Conservation (phyloP, 2,113 vertebrate genomes). For the Labeo rohita region DNA sequence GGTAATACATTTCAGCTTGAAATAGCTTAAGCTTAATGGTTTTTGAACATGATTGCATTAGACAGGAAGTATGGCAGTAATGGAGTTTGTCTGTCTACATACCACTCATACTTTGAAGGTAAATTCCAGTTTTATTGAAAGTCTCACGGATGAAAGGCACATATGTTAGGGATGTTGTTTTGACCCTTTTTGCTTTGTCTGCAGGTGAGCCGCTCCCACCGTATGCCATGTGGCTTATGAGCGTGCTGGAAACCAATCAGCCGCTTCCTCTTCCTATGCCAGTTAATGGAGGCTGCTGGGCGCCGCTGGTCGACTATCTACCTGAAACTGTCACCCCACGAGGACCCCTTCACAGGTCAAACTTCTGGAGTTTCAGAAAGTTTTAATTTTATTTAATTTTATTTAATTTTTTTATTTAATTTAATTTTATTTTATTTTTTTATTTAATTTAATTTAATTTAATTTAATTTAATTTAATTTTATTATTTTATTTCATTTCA, state of each 20-base stretch:
- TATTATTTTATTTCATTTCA: too few relatives aligned
- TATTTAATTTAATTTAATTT: too few relatives aligned
- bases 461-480: too few relatives aligned
- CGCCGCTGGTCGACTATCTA: constrained; percentile 95
- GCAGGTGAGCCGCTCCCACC: constrained; percentile 91
- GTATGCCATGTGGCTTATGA: constrained; percentile 91
- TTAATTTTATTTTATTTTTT: background rate
- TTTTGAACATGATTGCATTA: constrained; percentile 10
- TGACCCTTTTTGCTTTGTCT: constrained; percentile 18
- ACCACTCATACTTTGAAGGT: background rate
- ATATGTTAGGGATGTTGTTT: background rate
- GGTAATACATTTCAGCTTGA: constrained; percentile 11
- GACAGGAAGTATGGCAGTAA: background rate
- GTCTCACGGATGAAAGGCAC: background rate
- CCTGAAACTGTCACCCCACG: constrained; percentile 94
- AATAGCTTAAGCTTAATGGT: background rate
- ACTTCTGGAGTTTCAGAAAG: background rate
- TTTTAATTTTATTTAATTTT: background rate
- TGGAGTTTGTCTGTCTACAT: constrained; percentile 26
- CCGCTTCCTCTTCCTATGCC: constrained; percentile 96
- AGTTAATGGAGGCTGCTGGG: constrained; percentile 95
- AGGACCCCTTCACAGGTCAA: constrained; percentile 89
- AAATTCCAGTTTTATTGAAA: constrained; percentile 19
- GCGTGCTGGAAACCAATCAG: constrained; percentile 90
- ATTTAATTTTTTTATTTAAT: background rate